Evolutionary conservation across 1,140 invertebrate species (phyloP), one percentile per base, ranked within the genome.

Genomic region (Drusus annulatus): DNA sequence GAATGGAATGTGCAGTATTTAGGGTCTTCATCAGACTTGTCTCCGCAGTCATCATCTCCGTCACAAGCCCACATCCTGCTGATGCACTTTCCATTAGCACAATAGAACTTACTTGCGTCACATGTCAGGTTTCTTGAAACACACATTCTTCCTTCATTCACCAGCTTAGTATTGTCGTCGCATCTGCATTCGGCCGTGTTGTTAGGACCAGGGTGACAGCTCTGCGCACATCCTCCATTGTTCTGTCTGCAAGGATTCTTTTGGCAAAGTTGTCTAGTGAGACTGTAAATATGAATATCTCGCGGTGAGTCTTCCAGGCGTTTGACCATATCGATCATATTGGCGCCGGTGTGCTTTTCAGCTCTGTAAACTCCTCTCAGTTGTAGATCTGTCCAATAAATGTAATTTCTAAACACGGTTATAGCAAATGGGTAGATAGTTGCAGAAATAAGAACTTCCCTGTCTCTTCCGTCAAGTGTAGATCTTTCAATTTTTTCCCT

Each of bases 351-450:
- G 84, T 98, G 96, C 88, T 99, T 99, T 85, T 99, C 97, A 0
- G 98, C 98, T 74, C 98, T 90, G 85, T 98, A 99, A 0, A 99
- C 97, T 1, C 98, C 98, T 25, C 97, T 90, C 0, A 98, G 87
- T 86, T 98, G 97, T 50, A 99, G 91, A 88, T 99, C 98, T 0
- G 98, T 99, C 97, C 98, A 98, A 87, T 99, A 99, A 65, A 99
- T 98, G 86, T 97, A 97, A 85, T 97, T 93, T 23, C 94, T 91
- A 87, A 94, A 96, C 0, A 99, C 95, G 0, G 97, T 98, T 15
- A 99, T 96, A 0, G 97, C 97, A 87, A 98, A 99, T 7, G 98
- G 98, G 92, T 99, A 98, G 79, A 98, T 98, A 0, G 97, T 98
- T 0, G 97, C 96, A 0, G 94, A 93, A 60, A 98, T 93, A 0